These are phyloP conservation scores for Ferrisia virgata DNA, from an alignment of 2,888 invertebrate species.

Conservation along the genomic window DNA sequence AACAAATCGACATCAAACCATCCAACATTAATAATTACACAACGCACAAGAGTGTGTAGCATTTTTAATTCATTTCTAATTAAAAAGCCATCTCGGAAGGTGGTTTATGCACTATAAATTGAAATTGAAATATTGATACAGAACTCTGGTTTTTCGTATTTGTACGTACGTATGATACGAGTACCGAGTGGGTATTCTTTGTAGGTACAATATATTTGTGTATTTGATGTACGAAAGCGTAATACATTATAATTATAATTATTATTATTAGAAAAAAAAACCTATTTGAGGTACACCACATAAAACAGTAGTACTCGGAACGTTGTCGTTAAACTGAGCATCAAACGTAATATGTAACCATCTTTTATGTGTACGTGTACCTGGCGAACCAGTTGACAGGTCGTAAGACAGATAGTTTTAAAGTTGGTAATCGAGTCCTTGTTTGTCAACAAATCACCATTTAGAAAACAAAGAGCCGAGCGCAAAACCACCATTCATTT, in stretches of 20 bases:
- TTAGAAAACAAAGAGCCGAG: neutral
- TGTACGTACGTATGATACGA: neutral
- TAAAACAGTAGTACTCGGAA: neutral
- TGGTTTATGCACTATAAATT: neutral
- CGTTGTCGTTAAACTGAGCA: neutral
- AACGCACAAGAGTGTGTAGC: neutral
- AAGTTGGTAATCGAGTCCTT: neutral
- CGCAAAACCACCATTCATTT: neutral
- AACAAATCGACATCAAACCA: neutral
- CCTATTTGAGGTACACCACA: neutral
- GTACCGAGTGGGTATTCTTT: no score
- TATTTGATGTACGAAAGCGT: neutral
- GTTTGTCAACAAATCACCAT: conserved; percentile 5
- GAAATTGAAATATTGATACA: neutral
- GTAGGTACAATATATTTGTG: neutral
- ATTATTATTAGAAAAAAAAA: no score
- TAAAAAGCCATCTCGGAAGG: neutral
- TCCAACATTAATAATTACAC: neutral
- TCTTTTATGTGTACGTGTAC: neutral
- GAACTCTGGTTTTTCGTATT: neutral
- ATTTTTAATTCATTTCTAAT: neutral
- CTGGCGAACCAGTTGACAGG: neutral
- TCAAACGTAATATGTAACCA: no score
- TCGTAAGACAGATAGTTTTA: neutral
- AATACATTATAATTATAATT: neutral